Evolutionary conservation across 2,113 vertebrate genomes (phyloP), one percentile per base, ranked within the genome.

Genomic region (Nannobrachium achirus): DNA sequence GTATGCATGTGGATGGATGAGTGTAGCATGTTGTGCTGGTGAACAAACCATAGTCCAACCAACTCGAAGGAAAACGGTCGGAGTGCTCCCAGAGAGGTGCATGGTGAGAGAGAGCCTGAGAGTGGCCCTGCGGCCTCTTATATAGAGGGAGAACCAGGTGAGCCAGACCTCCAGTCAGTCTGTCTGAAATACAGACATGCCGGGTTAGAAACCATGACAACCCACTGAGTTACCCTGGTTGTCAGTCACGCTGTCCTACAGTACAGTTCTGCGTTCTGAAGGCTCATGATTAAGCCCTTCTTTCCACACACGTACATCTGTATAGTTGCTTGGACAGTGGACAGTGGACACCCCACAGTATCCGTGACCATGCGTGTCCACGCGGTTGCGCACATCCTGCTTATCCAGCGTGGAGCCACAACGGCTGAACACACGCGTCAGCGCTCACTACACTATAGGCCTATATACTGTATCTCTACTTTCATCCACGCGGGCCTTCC

Each of bases 331-430:
- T 14, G 57, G 67, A 62, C 61, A 10, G 62, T 8, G 42, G 63
- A 72, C 68, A 60, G 56, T 71, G 51, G 51, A 53, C 40, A 84
- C 81, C 72, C 68, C 59, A 69, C 57, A 66, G 40, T 53, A 75
- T 80, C 80, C 75, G 65, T 65, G 67, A 68, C 60, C 39, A 51
- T 63, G 66, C 59, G 51, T 60, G 74, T 80, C 76, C 25, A 66
- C 73, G 60, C 66, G 66, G 72, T 73, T 60, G 76, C 50, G 76
- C 75, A 60, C 77, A 51, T 79, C 75, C 76, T 79, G 80, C 82
- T 52, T 33, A 69, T 33, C 65, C 76, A 50, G 83, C 85, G 73
- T 82, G 75, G 75, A 84, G 70, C 61, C 75, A 82, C 77, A 16
- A 59, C 64, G 67, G 61, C 71, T 69, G 58, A 44, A 60, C 67